These are phyloP conservation scores for Amblyraja radiata DNA, from an alignment of 2,797 vertebrate species.

Conservation along the genomic window DNA sequence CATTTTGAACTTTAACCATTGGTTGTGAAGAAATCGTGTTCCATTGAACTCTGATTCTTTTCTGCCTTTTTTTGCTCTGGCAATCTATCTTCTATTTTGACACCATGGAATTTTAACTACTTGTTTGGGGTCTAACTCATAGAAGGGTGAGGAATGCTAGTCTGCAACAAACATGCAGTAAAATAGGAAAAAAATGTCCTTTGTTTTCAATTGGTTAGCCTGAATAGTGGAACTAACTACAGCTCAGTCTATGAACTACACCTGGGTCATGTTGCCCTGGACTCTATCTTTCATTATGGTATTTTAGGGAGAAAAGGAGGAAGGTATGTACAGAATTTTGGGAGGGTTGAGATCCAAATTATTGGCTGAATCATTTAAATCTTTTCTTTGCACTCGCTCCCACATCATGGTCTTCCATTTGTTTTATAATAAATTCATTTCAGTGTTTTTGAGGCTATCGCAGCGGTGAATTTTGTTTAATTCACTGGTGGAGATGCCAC, in stretches of 20 bases:
- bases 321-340: not conserved
- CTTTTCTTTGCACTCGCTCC: slow-evolving; percentile 5
- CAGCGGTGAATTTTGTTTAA: not conserved
- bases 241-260: slow-evolving; percentile 71
- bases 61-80: slow-evolving; percentile 64
- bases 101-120: slow-evolving; percentile 77
- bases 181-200: slow-evolving; percentile 73
- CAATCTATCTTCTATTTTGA: slow-evolving; percentile 70
- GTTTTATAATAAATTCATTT: slow-evolving; percentile 34
- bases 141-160: slow-evolving; percentile 81
- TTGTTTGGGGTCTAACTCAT: slow-evolving; percentile 88
- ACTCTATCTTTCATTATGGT: slow-evolving; percentile 6
- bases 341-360: not conserved
- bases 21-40: slow-evolving; percentile 75
- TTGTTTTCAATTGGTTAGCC: slow-evolving; percentile 66
- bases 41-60: slow-evolving; percentile 69
- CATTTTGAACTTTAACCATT: slow-evolving; percentile 68
- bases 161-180: slow-evolving; percentile 74
- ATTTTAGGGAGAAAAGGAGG: not conserved
- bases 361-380: slow-evolving; percentile 15
- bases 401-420: slow-evolving; percentile 31
- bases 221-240: slow-evolving; percentile 76
- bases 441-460: not conserved
- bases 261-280: slow-evolving; percentile 4
- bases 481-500: not conserved